Percentiles rank a stretch among this genome's conserved stretches.
These are phyloP conservation scores for Aphaenogaster ashmeadi DNA, from an alignment of 1,140 invertebrate genomes.

Conservation along the genomic window DNA sequence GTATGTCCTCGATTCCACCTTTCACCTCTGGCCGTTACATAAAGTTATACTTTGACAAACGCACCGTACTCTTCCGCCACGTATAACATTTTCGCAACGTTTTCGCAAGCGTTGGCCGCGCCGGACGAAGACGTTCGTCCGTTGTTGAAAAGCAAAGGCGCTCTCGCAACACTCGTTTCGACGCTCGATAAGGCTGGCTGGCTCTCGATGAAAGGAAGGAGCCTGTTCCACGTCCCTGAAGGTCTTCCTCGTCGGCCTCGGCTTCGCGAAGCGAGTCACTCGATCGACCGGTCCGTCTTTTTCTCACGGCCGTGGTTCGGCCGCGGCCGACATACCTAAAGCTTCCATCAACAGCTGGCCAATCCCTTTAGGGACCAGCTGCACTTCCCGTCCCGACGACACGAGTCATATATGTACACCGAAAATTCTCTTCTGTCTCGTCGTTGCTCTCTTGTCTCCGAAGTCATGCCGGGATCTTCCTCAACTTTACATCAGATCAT, in stretches of 20 bases:
- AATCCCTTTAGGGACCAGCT: conserved; percentile 81
- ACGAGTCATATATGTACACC: conserved; percentile 66
- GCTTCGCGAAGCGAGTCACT: conserved; percentile 71
- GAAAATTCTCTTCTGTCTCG: conserved; percentile 54
- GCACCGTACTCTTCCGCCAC: conserved; percentile 35
- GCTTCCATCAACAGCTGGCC: conserved; percentile 83
- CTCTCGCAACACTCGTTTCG: conserved; percentile 59
- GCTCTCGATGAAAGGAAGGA: conserved; percentile 74
- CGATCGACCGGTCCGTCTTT: conserved; percentile 72
- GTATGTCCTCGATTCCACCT: conserved; percentile 44
- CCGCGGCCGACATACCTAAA: conserved; percentile 78
- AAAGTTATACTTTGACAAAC: conserved; percentile 59
- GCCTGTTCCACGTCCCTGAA: conserved; percentile 73
- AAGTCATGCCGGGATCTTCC: not conserved
- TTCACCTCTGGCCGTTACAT: conserved; percentile 56
- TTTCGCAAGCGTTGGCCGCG: conserved; percentile 37
- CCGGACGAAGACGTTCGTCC: conserved; percentile 30
- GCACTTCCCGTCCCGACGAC: conserved; percentile 75
- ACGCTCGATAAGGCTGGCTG: conserved; percentile 61
- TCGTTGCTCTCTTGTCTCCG: not conserved
- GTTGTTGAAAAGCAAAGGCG: conserved; percentile 46
- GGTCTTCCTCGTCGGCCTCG: conserved; percentile 75
- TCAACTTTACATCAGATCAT: conserved; percentile 24
- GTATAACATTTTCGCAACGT: conserved; percentile 63
- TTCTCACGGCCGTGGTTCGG: conserved; percentile 80